Percentiles rank a stretch among this genome's conserved stretches.
These are phyloP conservation scores for Volucella inflata DNA, from an alignment of 2,888 invertebrate genomes.

Conservation along the genomic window DNA sequence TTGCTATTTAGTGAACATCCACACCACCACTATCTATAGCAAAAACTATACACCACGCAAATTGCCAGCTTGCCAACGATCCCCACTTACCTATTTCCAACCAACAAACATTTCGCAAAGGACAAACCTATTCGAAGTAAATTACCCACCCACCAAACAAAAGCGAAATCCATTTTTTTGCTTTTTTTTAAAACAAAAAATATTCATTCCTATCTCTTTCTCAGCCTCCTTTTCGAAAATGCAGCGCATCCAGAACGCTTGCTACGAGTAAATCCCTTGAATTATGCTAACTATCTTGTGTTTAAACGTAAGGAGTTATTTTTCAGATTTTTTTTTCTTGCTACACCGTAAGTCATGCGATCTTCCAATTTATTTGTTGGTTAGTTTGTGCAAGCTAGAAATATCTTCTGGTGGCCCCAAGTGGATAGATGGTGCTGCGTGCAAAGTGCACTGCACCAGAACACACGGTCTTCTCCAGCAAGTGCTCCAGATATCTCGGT, in stretches of 20 bases:
- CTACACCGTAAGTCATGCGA: constrained; percentile 57
- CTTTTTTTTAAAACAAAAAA: constrained; percentile 6
- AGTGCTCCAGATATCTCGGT: constrained; percentile 22
- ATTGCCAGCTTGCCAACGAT: neutral
- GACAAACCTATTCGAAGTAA: constrained; percentile 13
- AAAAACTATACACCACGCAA: constrained; percentile 25
- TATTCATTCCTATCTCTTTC: neutral
- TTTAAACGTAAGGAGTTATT: constrained; percentile 20
- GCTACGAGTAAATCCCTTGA: constrained; percentile 27
- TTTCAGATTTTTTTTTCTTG: constrained; percentile 7
- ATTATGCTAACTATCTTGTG: constrained; percentile 51
- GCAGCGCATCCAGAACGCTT: constrained; percentile 13
- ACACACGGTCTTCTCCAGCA: constrained; percentile 6
- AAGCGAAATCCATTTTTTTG: constrained; percentile 26
- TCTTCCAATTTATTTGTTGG: constrained; percentile 59
- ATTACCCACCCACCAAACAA: constrained; percentile 28
- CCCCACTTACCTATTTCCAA: neutral
- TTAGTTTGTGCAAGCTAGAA: constrained; percentile 9
- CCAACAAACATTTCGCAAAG: neutral
- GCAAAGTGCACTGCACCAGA: constrained; percentile 30
- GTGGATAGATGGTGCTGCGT: constrained; percentile 29
- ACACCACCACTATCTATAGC: neutral
- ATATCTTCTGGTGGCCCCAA: constrained; percentile 2
- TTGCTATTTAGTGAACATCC: too few relatives aligned
- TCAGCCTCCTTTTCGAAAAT: neutral